Evolutionary conservation across 2,797 vertebrate genomes (phyloP).

Genomic region (Chloroceryle amazona): DNA sequence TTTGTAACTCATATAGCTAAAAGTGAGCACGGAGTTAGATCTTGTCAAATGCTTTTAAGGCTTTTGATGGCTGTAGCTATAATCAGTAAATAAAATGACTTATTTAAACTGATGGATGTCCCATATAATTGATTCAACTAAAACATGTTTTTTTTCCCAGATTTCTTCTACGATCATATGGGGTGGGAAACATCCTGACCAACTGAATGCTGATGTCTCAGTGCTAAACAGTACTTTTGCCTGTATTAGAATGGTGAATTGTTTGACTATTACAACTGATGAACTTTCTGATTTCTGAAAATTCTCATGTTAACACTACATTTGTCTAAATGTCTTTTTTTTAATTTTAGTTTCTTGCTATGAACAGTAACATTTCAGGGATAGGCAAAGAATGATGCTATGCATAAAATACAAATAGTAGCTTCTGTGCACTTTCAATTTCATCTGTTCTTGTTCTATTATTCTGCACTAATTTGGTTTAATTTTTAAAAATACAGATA

Average conservation of each 20-base stretch:
- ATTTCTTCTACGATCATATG: neutral
- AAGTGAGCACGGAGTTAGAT: neutral
- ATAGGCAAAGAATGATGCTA: constrained; percentile 73
- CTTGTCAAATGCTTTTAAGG: constrained; percentile 22
- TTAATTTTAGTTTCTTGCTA: constrained; percentile 82
- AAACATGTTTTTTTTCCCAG: neutral
- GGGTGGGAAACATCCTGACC: rapidly evolving
- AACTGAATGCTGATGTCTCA: neutral
- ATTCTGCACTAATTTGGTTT: constrained; percentile 85
- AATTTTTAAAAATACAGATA: neutral
- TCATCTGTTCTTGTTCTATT: constrained; percentile 28
- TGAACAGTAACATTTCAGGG: constrained; percentile 87
- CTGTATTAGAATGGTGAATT: neutral
- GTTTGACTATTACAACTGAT: neutral
- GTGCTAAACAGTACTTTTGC: neutral
- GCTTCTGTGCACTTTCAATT: constrained; percentile 8
- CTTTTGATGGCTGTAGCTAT: neutral
- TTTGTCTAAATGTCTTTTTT: constrained; percentile 21
- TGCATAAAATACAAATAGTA: neutral
- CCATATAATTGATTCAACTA: neutral
- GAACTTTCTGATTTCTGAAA: neutral
- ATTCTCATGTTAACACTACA: neutral
- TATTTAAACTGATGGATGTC: neutral
- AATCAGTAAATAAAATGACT: constrained; percentile 16
- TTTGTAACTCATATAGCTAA: neutral